Conservation (phyloP, 37 sponge, comb jelly and placozoan species). For the Agelas oroides region DNA sequence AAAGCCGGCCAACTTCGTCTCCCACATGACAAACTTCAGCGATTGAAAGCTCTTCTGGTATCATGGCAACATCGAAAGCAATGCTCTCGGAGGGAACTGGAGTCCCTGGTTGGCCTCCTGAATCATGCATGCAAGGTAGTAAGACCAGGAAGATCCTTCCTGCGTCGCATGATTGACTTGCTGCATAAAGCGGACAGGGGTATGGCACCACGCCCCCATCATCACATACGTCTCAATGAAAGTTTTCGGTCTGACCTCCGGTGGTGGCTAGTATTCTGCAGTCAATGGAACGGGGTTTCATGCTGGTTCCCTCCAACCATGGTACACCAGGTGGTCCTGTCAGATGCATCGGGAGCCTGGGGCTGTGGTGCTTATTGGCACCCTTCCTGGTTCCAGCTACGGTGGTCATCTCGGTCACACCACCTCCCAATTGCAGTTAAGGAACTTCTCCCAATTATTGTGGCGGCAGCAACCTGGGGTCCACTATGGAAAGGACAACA, state of each 20-base stretch:
- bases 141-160: neutral
- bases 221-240: no score
- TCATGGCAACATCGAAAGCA: neutral
- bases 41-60: neutral
- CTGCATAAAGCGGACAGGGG: no score
- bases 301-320: no score
- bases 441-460: no score
- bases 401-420: neutral
- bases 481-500: no score
- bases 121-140: constrained; percentile 7
- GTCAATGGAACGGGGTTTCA: no score
- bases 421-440: neutral
- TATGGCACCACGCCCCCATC: no score
- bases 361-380: neutral
- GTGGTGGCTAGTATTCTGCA: no score
- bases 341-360: neutral
- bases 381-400: neutral
- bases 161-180: neutral
- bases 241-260: no score
- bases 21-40: neutral
- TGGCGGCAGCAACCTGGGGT: no score
- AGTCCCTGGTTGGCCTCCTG: constrained; percentile 1
- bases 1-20: neutral
- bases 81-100: neutral
- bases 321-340: neutral